phyloP scores from a whole-genome alignment of 2,888 invertebrate species.

The Glyphotaelius pellucidus region DNA sequence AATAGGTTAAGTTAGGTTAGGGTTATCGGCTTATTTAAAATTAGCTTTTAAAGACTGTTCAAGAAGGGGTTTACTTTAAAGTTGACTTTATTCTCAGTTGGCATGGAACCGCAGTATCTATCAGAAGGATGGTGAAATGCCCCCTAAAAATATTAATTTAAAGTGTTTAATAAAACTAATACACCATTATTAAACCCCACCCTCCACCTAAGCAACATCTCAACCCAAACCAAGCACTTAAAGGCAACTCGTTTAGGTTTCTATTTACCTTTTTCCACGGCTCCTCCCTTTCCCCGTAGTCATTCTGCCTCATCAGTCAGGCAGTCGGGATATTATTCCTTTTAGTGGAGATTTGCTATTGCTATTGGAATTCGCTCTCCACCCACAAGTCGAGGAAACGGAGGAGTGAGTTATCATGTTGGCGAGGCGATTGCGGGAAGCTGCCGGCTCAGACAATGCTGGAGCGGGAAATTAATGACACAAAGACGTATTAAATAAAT shows the following conservation, averaged over 20 bases:
- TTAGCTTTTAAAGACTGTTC: too few species aligned
- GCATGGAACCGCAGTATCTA: too few species aligned
- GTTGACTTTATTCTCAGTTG: too few species aligned
- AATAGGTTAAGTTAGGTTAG: too few species aligned
- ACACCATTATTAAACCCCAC: neutral
- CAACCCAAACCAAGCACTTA: neutral
- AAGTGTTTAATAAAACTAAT: neutral
- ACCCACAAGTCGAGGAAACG: neutral
- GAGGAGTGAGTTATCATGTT: constrained; percentile 22
- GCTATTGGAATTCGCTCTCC: constrained; percentile 18
- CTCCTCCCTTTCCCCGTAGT: constrained; percentile 46
- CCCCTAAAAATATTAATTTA: neutral
- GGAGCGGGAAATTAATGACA: constrained; percentile 18
- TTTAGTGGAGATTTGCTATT: neutral
- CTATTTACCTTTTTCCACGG: constrained; percentile 15
- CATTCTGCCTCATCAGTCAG: constrained; percentile 44
- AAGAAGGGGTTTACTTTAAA: too few species aligned
- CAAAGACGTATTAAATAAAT: neutral
- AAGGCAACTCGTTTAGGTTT: constrained; percentile 14
- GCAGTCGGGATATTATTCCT: neutral
- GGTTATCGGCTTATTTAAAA: too few species aligned
- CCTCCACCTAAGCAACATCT: neutral
- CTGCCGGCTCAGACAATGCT: constrained; percentile 8
- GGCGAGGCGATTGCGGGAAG: constrained; percentile 21
- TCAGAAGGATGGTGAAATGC: too few species aligned